Percentiles rank a stretch among this genome's conserved stretches.
Conservation (phyloP, 1,140 invertebrate species). For the Melanaphis sacchari region DNA sequence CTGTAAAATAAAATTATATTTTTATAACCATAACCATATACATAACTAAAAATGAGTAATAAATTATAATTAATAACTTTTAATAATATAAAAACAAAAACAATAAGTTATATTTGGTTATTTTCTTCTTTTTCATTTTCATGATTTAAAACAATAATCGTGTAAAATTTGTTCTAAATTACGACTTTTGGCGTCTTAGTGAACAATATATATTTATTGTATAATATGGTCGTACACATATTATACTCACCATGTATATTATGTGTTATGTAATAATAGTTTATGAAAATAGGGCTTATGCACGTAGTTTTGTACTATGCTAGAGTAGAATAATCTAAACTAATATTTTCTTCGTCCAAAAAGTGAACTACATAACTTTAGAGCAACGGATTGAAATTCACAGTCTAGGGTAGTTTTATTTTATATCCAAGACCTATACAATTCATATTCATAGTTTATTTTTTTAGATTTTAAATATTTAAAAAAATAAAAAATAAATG, state of each 20-base stretch:
- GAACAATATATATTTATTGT: neutral
- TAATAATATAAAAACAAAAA: neutral
- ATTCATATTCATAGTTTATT: neutral
- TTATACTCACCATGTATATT: neutral
- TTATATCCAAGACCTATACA: neutral
- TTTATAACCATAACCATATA: neutral
- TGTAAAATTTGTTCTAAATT: neutral
- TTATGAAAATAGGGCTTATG: neutral
- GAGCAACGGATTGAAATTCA: neutral
- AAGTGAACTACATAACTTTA: neutral
- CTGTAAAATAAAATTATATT: too few relatives aligned
- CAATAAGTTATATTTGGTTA: neutral
- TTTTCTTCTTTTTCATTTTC: neutral
- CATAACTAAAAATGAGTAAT: neutral
- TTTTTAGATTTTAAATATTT: neutral
- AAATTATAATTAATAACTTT: neutral
- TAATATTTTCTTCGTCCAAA: neutral
- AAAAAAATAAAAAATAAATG: too few relatives aligned
- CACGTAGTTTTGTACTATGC: neutral
- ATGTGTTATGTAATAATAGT: neutral
- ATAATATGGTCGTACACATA: neutral
- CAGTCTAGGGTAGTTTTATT: neutral
- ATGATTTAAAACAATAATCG: neutral
- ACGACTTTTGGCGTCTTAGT: rapidly evolving
- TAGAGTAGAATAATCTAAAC: neutral